Conservation (phyloP, 2,888 invertebrate species). For the Slavum lentiscoides region DNA sequence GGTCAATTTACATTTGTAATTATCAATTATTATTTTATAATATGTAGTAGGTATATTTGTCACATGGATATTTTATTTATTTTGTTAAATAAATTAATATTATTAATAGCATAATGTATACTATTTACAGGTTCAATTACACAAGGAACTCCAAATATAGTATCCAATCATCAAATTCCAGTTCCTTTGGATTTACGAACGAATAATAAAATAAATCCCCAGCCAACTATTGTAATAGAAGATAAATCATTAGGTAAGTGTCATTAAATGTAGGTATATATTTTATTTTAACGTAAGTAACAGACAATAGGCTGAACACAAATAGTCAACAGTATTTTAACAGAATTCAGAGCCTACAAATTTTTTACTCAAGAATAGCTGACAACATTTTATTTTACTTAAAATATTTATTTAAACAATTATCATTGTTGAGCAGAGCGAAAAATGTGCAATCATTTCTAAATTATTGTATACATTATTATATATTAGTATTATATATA, state of each 20-base stretch:
- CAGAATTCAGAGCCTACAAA: too few species aligned
- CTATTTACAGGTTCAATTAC: slow-evolving; percentile 46
- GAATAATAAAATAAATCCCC: slow-evolving; percentile 32
- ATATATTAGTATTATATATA: too few species aligned
- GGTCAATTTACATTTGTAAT: too few species aligned
- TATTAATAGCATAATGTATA: background rate
- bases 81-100: too few species aligned
- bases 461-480: too few species aligned
- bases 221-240: slow-evolving; percentile 43
- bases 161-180: slow-evolving; percentile 44
- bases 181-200: slow-evolving; percentile 39
- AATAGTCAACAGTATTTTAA: too few species aligned
- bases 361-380: too few species aligned
- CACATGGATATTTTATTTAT: background rate
- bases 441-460: too few species aligned
- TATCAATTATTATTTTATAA: too few species aligned
- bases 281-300: background rate
- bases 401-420: too few species aligned
- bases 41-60: background rate
- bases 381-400: too few species aligned
- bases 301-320: background rate
- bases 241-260: slow-evolving; percentile 32
- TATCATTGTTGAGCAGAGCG: too few species aligned
- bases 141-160: slow-evolving; percentile 45
- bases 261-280: background rate